Evolutionary conservation across 2,113 vertebrate genomes (phyloP).

Genomic region (Cranoglanis bouderius): DNA sequence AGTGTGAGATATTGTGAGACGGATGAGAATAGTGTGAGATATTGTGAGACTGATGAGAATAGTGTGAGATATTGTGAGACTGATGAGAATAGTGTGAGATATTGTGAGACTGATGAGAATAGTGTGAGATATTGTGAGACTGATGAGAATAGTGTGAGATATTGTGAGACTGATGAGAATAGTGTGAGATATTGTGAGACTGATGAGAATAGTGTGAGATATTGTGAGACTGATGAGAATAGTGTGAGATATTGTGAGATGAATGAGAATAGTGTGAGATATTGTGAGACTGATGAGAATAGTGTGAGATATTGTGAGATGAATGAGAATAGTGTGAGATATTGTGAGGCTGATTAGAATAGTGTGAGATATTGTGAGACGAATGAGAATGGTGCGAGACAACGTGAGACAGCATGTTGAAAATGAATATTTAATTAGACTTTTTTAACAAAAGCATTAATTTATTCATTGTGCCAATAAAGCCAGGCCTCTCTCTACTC

Average conservation of each 20-base stretch:
- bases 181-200: background rate
- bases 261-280: background rate
- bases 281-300: background rate
- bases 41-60: background rate
- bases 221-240: background rate
- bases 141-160: background rate
- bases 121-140: background rate
- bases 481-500: background rate
- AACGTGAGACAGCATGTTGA: too few relatives aligned
- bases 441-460: background rate
- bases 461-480: background rate
- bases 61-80: background rate
- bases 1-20: background rate
- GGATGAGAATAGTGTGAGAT: background rate
- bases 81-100: background rate
- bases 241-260: background rate
- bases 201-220: background rate
- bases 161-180: background rate
- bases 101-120: background rate
- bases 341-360: background rate
- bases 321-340: background rate
- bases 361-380: background rate
- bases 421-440: background rate
- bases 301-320: background rate
- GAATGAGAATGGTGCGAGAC: background rate